Base-by-base conservation (phyloP, 1,140 invertebrate species). In the Lutraria rhynchaena region DNA sequence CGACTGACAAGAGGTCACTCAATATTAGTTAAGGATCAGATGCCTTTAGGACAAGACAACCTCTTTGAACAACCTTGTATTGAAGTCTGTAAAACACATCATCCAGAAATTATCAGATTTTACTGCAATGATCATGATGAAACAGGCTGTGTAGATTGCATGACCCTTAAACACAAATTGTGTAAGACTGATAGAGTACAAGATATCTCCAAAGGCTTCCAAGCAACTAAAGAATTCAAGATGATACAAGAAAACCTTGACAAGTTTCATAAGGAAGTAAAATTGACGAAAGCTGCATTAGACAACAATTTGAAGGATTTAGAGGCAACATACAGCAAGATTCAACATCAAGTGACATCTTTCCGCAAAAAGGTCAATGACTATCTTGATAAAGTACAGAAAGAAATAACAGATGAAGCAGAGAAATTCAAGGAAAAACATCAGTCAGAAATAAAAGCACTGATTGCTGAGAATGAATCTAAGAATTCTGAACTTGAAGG, bases 101-200 rank as follows among this genome's bases (percentile, higher is more conserved):
- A 3, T 13, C 15, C 15, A 15, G 58, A 61, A 61, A 35, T 35
- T 3, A 5, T 61, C 15, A 61, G 31, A 35, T 61, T 61, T 29
- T 61, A 31, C 58, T 61, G 58, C 27, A 22, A 22, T 13, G 15
- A 22, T 3, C 58, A 61, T 29, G 27, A 29, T 29, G 27, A 27
- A 15, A 17, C 31, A 61, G 27, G 58, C 3, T 61, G 58, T 35
- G 58, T 22, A 3, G 58, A 61, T 24, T 61, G 58, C 27, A 61
- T 61, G 11, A 29, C 31, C 4, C 58, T 61, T 15, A 29, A 61
- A 4, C 58, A 61, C 27, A 61, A 35, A 9, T 19, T 29, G 11
- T 61, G 58, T n/a, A 13, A 29, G 27, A 24, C 31, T 15, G 58
- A 61, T 13, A 15, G 33, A 29, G 31, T 61, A 11, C 58, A 29